Evolutionary conservation across 2,113 vertebrate genomes (phyloP).

Genomic region (Microtus pennsylvanicus): DNA sequence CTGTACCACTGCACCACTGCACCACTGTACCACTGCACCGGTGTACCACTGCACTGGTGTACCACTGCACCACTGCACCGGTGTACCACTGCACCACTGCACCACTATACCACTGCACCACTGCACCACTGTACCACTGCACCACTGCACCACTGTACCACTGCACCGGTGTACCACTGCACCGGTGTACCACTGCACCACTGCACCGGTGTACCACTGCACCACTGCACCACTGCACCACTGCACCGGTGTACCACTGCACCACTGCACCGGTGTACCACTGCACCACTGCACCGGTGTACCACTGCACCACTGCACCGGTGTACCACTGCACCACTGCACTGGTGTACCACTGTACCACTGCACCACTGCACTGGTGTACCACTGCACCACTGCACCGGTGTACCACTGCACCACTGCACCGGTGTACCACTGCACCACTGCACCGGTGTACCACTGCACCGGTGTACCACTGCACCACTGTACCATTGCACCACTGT

Average conservation of each 20-base stretch:
- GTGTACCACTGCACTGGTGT: accelerated
- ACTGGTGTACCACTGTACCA: not conserved
- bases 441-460: not conserved
- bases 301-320: not conserved
- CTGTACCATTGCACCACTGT: not conserved
- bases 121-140: not conserved
- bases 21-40: not conserved
- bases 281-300: accelerated
- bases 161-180: accelerated
- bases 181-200: accelerated
- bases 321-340: not conserved
- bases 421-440: not conserved
- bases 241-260: no score
- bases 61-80: not conserved
- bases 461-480: no score
- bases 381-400: not conserved
- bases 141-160: not conserved
- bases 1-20: no score
- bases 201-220: accelerated
- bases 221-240: no score
- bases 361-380: accelerated
- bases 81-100: accelerated
- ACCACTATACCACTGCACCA: not conserved
- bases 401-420: not conserved
- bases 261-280: not conserved